Evolutionary conservation across 2,113 vertebrate genomes (phyloP).

Genomic region (Oriolus oriolus): DNA sequence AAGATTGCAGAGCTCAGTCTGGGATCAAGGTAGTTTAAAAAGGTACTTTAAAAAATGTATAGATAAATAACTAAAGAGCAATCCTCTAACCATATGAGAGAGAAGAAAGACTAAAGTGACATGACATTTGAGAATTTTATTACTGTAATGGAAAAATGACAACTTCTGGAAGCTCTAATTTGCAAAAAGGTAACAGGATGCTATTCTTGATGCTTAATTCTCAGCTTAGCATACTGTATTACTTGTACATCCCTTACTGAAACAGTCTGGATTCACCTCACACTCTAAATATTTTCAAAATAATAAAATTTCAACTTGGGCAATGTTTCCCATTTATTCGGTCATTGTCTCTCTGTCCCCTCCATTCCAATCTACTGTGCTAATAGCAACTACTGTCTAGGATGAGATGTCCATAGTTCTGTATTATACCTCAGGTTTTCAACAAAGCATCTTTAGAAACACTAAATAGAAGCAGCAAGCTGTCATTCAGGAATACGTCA

Average conservation of each 20-base stretch:
- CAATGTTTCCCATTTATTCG: not conserved
- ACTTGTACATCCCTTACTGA: not conserved
- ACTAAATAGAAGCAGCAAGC: not conserved
- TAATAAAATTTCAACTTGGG: not conserved
- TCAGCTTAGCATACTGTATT: not conserved
- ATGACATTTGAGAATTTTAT: not conserved
- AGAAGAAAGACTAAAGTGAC: not conserved
- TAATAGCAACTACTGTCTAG: not conserved
- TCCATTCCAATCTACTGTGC: not conserved
- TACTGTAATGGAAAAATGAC: not conserved
- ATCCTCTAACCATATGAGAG: not conserved
- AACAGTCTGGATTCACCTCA: not conserved
- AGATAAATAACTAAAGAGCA: not conserved
- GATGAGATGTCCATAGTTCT: not conserved
- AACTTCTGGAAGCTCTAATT: not conserved
- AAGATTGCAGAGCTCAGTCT: not conserved
- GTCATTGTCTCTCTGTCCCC: not conserved
- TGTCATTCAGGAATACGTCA: accelerated
- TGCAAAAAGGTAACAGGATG: not conserved
- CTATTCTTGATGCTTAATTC: not conserved
- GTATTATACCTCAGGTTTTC: not conserved
- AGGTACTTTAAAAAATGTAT: not conserved
- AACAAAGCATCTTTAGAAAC: not conserved
- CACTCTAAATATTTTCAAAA: not conserved
- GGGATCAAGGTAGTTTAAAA: not conserved